phyloP scores from a whole-genome alignment of 92 coral and sea anemone species.

The Bergia sp. region DNA sequence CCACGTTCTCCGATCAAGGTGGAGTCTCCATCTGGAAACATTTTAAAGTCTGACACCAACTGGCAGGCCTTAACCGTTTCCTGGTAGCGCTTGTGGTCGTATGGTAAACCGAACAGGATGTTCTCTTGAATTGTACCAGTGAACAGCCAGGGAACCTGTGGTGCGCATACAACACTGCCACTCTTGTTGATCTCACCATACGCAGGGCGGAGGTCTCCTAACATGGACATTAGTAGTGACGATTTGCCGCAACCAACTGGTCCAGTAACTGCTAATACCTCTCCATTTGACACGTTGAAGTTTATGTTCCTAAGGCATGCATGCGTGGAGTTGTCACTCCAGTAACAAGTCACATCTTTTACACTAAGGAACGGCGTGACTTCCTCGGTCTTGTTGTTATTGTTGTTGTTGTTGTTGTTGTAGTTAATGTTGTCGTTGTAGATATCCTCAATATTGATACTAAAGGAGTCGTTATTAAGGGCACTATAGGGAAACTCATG shows the following conservation, averaged over 20 bases:
- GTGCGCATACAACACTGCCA: conserved; percentile 11
- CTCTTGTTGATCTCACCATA: conserved; percentile 6
- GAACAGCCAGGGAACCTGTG: conserved; percentile 37
- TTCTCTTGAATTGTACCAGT: conserved; percentile 35
- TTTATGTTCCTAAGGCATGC: conserved; percentile 20
- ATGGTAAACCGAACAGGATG: conserved; percentile 35
- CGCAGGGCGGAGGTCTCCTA: conserved; percentile 26
- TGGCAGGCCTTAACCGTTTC: conserved; percentile 33
- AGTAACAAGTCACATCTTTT: conserved; percentile 29
- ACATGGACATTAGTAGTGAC: conserved; percentile 26
- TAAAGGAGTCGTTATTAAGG: background rate
- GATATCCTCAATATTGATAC: background rate
- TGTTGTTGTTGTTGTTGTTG: background rate
- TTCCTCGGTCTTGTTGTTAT: background rate
- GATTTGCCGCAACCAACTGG: conserved; percentile 41
- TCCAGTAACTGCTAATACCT: conserved; percentile 28
- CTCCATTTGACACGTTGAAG: conserved; percentile 23
- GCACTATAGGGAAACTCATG: background rate
- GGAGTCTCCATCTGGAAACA: conserved; percentile 35
- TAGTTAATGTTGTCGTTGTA: background rate
- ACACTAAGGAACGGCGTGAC: conserved; percentile 9
- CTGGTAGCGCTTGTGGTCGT: conserved; percentile 31
- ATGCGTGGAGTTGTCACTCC: conserved; percentile 6
- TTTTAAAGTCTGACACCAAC: conserved; percentile 31
- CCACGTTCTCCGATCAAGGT: conserved; percentile 44